A percentile compares a stretch with the other conserved stretches of the same genome.
phyloP scores from a whole-genome alignment of 2,113 vertebrate genomes.

The Cottus gobio region DNA sequence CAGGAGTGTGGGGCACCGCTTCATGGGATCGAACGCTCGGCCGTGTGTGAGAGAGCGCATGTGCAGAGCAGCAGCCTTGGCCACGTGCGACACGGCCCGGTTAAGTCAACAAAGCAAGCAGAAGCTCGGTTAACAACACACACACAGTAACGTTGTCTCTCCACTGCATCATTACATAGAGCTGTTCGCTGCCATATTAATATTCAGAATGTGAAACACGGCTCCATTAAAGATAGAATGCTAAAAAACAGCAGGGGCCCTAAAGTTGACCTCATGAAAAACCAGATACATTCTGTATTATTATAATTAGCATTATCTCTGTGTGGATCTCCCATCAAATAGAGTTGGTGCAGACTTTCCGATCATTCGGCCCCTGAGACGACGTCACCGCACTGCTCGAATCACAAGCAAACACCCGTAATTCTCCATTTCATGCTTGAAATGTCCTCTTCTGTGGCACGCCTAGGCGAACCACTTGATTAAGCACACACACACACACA shows the following conservation, averaged over 20 bases:
- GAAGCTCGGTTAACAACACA: neutral
- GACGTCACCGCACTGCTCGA: slow-evolving; percentile 16
- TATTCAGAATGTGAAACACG: neutral
- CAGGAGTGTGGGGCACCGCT: neutral
- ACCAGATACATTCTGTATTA: neutral
- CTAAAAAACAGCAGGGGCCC: neutral
- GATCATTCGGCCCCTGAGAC: slow-evolving; percentile 9
- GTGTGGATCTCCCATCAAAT: neutral
- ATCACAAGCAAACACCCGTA: slow-evolving; percentile 10
- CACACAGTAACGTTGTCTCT: neutral
- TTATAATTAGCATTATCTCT: neutral
- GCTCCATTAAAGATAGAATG: neutral
- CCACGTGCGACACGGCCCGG: too few species aligned
- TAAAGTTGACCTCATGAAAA: neutral
- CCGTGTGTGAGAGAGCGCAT: too few species aligned
- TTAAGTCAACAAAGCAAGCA: neutral
- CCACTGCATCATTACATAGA: neutral
- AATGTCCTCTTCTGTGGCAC: slow-evolving; percentile 24
- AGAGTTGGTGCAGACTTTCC: neutral
- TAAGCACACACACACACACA: slow-evolving; percentile 28
- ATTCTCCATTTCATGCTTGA: slow-evolving; percentile 40
- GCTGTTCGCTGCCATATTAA: neutral
- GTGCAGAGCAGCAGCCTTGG: too few species aligned
- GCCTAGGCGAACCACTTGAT: slow-evolving; percentile 30
- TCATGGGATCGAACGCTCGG: neutral